These are phyloP conservation scores for Papilio polytes DNA, from an alignment of 1,140 invertebrate species.

Conservation along the genomic window DNA sequence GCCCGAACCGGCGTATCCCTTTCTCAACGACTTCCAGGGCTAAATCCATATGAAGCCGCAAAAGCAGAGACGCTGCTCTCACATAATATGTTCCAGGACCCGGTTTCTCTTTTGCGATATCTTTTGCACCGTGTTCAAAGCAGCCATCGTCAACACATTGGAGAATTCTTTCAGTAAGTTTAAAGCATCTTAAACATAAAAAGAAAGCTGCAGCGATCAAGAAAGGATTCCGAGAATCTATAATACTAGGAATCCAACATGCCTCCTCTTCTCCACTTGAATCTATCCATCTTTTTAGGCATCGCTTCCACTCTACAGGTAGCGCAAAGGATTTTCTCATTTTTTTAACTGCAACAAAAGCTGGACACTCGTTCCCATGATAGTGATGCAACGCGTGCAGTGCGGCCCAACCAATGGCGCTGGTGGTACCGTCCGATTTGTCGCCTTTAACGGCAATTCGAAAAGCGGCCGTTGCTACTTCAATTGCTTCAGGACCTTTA, in stretches of 20 bases:
- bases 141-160: constrained; percentile 66
- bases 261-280: constrained; percentile 73
- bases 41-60: constrained; percentile 53
- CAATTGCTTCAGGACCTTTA: constrained; percentile 52
- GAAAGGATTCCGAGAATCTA: constrained; percentile 62
- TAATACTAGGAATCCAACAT: constrained; percentile 64
- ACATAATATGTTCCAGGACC: constrained; percentile 64
- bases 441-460: constrained; percentile 70
- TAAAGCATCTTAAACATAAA: constrained; percentile 72
- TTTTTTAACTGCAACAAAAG: constrained; percentile 71
- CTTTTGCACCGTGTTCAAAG: constrained; percentile 52
- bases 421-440: constrained; percentile 65
- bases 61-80: constrained; percentile 61
- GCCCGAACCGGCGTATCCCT: constrained; percentile 66
- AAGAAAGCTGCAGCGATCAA: constrained; percentile 74
- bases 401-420: constrained; percentile 72
- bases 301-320: constrained; percentile 65
- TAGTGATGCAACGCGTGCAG: constrained; percentile 71
- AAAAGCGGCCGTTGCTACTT: constrained; percentile 65
- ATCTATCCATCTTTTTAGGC: constrained; percentile 64
- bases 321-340: constrained; percentile 76
- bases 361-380: constrained; percentile 58
- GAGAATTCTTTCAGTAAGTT: constrained; percentile 63
- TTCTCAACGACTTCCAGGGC: constrained; percentile 57
- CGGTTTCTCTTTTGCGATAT: constrained; percentile 40